Conservation (phyloP, 2,888 invertebrate genomes). For the Atrina japonica region DNA sequence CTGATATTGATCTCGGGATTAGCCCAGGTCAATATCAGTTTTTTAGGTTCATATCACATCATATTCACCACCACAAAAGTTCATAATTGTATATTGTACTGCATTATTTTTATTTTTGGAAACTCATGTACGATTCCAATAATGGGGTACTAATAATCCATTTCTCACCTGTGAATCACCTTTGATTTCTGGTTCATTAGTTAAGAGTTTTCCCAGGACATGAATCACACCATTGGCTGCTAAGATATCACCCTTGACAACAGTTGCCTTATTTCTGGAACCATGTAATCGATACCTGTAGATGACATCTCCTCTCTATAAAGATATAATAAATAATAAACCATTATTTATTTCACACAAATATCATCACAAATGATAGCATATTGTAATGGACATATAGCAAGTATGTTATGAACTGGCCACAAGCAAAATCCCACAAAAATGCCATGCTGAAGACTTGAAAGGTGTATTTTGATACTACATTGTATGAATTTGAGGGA, state of each 20-base stretch:
- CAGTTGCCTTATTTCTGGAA: conserved; percentile 51
- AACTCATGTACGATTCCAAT: not conserved
- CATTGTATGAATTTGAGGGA: no score
- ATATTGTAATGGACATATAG: no score
- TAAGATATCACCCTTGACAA: conserved; percentile 60
- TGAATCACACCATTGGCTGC: conserved; percentile 77
- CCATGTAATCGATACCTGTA: conserved; percentile 59
- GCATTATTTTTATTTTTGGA: not conserved
- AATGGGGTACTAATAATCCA: not conserved
- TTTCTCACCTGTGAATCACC: conserved; percentile 53
- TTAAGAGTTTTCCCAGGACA: conserved; percentile 66
- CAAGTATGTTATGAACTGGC: no score
- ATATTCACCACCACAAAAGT: no score
- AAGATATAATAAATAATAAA: not conserved
- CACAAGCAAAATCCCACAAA: no score
- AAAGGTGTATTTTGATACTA: no score
- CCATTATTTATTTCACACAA: not conserved
- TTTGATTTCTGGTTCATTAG: conserved; percentile 54
- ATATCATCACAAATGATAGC: not conserved
- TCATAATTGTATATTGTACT: no score
- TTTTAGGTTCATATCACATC: no score
- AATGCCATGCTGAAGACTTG: no score
- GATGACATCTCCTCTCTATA: conserved; percentile 30
- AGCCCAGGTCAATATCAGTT: no score
- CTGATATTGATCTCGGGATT: no score